Evolutionary conservation across 2,797 vertebrate species (phyloP), one percentile per base, ranked within the genome.

Genomic region (Garrulus glandarius): DNA sequence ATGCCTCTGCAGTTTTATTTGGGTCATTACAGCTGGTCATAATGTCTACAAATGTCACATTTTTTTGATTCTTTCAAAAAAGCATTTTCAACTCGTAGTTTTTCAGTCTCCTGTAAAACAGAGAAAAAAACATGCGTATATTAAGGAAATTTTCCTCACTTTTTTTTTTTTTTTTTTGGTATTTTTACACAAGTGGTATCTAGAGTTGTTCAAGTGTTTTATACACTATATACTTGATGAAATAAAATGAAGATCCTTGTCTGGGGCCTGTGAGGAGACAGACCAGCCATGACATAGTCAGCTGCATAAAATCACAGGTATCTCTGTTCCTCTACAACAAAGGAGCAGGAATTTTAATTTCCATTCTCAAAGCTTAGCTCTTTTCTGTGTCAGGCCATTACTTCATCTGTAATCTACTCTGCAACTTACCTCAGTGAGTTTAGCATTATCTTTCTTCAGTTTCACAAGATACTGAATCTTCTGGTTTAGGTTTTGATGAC

Each of bases 401-500:
- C 36, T 91, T 55, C 15, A 43, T 30, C 83, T 50, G 30, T 57
- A 6, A 49, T 83, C 36, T 55, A 24, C 57, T 60, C 27, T 39
- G 30, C 46, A 34, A 22, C 67, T 84, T 96, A 99, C 99, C 99
- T 99, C 99, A 7, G 98, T 94, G 59, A 99, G 98, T 96, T 98
- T 98, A 68, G 98, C 97, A 24, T 99, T 98, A 18, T 99, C 99
- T 94, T 98, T 99, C 97, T 99, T 99, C 75, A 99, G 97, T 87
- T 99, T 99, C 46, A 99, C 99, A 70, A 99, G 97, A 78, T 99
- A 99, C 69, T 99, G 99, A 82, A 99, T 99, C 98, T 98, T 99
- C 98, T 99, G 99, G 89, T 99, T 99, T 53, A 98, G 98, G 95
- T 99, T 99, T 97, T 98, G 99, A 93, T 99, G 99, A 71, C 99